Conservation (phyloP, 2,797 vertebrate species). For the Karalla daura region DNA sequence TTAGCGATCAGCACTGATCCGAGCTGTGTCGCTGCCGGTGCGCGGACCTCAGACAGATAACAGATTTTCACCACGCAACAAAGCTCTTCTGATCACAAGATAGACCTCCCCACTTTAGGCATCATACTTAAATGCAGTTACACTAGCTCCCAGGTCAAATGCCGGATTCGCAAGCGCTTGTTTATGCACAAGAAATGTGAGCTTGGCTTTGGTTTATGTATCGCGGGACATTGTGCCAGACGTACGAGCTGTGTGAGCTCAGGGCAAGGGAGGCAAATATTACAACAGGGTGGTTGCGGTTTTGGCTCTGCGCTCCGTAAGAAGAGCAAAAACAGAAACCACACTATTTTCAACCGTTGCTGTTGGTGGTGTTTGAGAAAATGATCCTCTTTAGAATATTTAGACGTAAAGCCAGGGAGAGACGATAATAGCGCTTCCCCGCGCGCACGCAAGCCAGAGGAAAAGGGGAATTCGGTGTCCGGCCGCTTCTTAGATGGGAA, state of each 20-base stretch:
- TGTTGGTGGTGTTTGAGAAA: conserved; percentile 14
- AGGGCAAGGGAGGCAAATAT: conserved; percentile 25
- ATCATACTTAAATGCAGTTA: conserved; percentile 38
- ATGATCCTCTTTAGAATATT: conserved; percentile 11
- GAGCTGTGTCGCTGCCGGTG: conserved; percentile 14
- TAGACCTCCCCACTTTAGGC: conserved; percentile 27
- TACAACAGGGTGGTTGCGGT: conserved; percentile 14
- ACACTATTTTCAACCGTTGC: neutral
- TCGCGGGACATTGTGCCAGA: conserved; percentile 39
- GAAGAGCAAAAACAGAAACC: conserved; percentile 4
- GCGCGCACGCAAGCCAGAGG: neutral
- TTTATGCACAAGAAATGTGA: conserved; percentile 47
- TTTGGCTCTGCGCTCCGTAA: conserved; percentile 10
- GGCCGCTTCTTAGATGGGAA: neutral
- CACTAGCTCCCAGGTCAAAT: conserved; percentile 29
- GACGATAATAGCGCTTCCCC: neutral
- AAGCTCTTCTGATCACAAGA: conserved; percentile 41
- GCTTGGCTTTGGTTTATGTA: conserved; percentile 48
- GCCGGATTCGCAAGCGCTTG: conserved; percentile 27
- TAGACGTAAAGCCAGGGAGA: conserved; percentile 15
- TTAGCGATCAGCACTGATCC: conserved; percentile 16
- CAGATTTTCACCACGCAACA: conserved; percentile 44
- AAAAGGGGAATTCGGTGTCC: neutral
- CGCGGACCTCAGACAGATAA: conserved; percentile 37
- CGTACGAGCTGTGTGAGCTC: conserved; percentile 12